Evolutionary conservation across 2,113 vertebrate species (phyloP).

Genomic region (Saguinus imperator): DNA sequence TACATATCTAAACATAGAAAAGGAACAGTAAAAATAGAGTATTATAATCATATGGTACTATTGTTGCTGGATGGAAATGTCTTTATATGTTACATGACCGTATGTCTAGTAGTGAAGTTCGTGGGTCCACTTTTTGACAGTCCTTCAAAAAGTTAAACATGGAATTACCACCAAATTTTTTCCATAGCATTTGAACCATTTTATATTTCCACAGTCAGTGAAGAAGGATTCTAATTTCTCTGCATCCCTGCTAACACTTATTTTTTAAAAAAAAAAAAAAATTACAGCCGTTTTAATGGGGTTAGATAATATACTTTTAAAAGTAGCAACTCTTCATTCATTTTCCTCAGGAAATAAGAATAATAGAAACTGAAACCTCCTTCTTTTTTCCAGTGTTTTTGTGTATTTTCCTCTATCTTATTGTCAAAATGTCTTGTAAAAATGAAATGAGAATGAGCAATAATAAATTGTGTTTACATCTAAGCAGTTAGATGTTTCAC

Average conservation of each 20-base stretch:
- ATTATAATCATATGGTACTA: neutral
- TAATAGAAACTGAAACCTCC: neutral
- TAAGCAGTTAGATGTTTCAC: neutral
- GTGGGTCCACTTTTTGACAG: neutral
- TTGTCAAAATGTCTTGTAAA: neutral
- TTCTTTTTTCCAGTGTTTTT: neutral
- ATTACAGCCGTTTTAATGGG: neutral
- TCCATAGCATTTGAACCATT: neutral
- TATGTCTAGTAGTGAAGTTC: neutral
- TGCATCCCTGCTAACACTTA: neutral
- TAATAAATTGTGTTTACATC: neutral
- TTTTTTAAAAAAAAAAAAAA: too few species aligned
- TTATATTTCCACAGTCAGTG: neutral
- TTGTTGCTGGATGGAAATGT: neutral
- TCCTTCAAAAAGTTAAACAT: too few species aligned
- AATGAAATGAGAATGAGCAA: neutral
- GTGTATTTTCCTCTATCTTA: neutral
- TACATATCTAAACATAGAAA: neutral
- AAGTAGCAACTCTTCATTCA: neutral
- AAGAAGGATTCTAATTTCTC: neutral
- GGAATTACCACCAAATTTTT: neutral
- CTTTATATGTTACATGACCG: too few species aligned
- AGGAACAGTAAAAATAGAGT: neutral
- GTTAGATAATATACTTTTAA: neutral
- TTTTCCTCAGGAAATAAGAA: neutral